phyloP scores from a whole-genome alignment of 1,140 invertebrate species.

The Neoseiulus cucumeris region DNA sequence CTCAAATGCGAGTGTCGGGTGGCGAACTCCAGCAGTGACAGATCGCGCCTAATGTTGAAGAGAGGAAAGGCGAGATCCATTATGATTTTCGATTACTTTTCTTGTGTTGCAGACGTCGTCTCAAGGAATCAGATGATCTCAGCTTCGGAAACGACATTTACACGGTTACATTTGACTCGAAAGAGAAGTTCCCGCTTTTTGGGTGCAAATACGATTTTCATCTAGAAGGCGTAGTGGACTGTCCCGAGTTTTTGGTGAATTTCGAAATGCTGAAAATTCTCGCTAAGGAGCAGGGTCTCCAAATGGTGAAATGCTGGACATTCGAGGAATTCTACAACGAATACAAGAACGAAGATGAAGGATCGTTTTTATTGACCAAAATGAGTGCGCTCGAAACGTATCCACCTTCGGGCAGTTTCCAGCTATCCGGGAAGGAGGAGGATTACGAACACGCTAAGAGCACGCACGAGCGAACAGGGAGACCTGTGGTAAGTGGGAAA shows the following conservation, averaged over 20 bases:
- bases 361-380: conserved; percentile 40
- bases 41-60: not conserved
- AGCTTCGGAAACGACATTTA: conserved; percentile 73
- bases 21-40: no score
- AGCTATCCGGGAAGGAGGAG: conserved; percentile 36
- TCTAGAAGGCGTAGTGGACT: conserved; percentile 85
- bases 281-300: conserved; percentile 55
- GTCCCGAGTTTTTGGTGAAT: conserved; percentile 93
- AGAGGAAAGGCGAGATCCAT: no score
- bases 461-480: conserved; percentile 31
- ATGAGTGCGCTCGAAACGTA: conserved; percentile 50
- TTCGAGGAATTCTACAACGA: conserved; percentile 64
- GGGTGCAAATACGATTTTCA: conserved; percentile 91
- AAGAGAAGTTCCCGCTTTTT: conserved; percentile 58
- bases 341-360: conserved; percentile 34
- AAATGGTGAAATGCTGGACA: conserved; percentile 45
- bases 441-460: conserved; percentile 51
- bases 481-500: conserved; percentile 16
- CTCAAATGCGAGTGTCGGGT: no score
- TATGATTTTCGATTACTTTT: not conserved
- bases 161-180: conserved; percentile 49
- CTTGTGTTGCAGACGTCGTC: conserved; percentile 31
- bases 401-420: conserved; percentile 27
- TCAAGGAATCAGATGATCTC: conserved; percentile 36
- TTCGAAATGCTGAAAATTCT: conserved; percentile 65